Evolutionary conservation across 2,797 vertebrate genomes (phyloP).

Genomic region (Cuculus canorus): DNA sequence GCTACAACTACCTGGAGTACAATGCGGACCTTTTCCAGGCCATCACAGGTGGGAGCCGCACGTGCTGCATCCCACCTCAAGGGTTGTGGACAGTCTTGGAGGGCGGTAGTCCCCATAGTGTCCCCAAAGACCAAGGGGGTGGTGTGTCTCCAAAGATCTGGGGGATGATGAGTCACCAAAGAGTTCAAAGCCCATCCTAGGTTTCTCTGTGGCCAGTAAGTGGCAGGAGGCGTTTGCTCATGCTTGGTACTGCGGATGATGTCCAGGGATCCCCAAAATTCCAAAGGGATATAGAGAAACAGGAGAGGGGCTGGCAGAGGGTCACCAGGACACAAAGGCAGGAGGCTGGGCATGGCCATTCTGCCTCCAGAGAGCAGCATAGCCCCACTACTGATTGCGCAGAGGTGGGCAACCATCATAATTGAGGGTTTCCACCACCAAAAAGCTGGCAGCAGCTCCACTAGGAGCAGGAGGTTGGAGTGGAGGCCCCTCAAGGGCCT

Average conservation of each 20-base stretch:
- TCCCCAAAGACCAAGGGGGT: too few relatives aligned
- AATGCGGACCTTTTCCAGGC: slow-evolving; percentile 92
- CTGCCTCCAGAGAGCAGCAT: not conserved
- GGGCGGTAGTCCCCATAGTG: too few relatives aligned
- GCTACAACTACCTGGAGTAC: slow-evolving; percentile 98
- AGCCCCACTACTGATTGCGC: not conserved
- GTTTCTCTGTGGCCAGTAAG: not conserved
- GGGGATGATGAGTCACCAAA: too few relatives aligned
- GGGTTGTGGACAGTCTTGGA: not conserved
- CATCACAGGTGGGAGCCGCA: slow-evolving; percentile 80
- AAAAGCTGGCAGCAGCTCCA: not conserved
- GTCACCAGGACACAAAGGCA: not conserved
- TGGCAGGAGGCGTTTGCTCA: not conserved
- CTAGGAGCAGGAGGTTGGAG: not conserved
- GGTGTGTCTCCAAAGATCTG: not conserved
- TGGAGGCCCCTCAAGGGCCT: not conserved
- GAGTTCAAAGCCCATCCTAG: not conserved
- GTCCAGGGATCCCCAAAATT: not conserved
- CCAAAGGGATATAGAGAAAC: not conserved
- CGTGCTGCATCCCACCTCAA: accelerated
- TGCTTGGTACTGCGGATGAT: not conserved
- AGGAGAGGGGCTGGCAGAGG: not conserved
- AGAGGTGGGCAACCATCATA: not conserved
- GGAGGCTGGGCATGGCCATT: not conserved
- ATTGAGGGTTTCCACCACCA: not conserved